These are phyloP conservation scores for Morelia viridis DNA, from an alignment of 2,797 vertebrate genomes.

Conservation along the genomic window DNA sequence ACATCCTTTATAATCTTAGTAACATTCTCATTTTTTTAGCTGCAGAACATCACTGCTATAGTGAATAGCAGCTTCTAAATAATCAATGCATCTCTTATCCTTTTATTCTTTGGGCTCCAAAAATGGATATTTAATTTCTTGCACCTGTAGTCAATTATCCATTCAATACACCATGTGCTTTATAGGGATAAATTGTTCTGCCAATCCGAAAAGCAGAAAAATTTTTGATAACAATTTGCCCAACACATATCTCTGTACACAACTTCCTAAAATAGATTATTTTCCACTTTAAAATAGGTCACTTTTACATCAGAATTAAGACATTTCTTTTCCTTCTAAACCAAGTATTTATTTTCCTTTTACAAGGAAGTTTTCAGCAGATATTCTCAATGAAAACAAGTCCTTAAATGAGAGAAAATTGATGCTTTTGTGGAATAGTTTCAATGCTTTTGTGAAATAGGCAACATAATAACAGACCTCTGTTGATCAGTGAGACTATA, in stretches of 20 bases:
- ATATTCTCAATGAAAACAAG: constrained; percentile 48
- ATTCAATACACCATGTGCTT: constrained; percentile 69
- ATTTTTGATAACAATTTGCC: constrained; percentile 60
- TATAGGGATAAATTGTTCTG: constrained; percentile 67
- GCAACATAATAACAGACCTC: not conserved
- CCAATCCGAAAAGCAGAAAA: constrained; percentile 70
- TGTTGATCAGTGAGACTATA: not conserved
- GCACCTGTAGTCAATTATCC: constrained; percentile 76
- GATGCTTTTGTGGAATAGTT: constrained; percentile 9
- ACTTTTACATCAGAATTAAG: constrained; percentile 54
- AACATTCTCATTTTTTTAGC: constrained; percentile 33
- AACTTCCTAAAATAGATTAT: constrained; percentile 62
- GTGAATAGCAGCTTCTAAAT: constrained; percentile 28
- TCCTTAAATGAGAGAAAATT: constrained; percentile 39
- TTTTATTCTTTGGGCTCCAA: constrained; percentile 53
- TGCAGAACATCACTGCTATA: not conserved
- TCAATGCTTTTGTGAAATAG: not conserved
- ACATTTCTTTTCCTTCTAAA: not conserved
- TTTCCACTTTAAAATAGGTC: constrained; percentile 59
- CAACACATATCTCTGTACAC: constrained; percentile 52
- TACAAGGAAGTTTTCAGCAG: constrained; percentile 44
- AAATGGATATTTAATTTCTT: constrained; percentile 67
- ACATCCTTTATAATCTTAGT: constrained; percentile 22
- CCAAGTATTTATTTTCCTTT: constrained; percentile 39
- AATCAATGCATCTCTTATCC: constrained; percentile 24